A percentile compares a stretch with the other conserved stretches of the same genome.
Evolutionary conservation across 2,113 vertebrate genomes (phyloP).

Genomic region (Eurystomus gularis): DNA sequence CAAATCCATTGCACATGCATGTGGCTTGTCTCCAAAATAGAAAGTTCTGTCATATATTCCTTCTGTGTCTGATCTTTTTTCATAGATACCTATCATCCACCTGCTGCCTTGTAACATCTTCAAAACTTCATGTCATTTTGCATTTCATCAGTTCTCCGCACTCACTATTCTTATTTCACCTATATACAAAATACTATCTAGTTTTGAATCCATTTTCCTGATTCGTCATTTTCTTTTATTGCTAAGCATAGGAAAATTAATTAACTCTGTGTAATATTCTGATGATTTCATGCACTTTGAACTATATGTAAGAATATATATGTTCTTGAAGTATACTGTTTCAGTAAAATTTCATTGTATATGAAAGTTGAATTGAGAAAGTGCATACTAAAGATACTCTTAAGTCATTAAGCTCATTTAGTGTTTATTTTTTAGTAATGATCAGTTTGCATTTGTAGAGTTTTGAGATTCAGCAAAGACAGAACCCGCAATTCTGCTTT

Average conservation of each 20-base stretch:
- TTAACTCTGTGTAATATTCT: background rate
- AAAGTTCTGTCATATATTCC: background rate
- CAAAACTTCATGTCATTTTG: background rate
- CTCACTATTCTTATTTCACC: background rate
- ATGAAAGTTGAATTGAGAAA: background rate
- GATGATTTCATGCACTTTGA: background rate
- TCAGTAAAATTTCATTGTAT: background rate
- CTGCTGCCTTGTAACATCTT: background rate
- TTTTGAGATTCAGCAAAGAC: background rate
- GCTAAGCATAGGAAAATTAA: background rate
- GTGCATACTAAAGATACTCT: background rate
- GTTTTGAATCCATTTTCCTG: background rate
- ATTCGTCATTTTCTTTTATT: background rate
- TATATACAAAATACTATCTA: background rate
- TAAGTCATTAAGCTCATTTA: background rate
- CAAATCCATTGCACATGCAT: background rate
- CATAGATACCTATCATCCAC: background rate
- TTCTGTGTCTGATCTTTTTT: background rate
- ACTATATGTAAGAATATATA: background rate
- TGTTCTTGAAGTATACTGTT: background rate
- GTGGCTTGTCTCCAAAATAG: background rate
- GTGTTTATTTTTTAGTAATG: background rate
- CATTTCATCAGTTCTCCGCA: background rate
- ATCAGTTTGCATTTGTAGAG: background rate
- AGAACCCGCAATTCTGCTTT: background rate